Percentiles rank a stretch among this genome's conserved stretches.
These are phyloP conservation scores for Okamejei kenojei DNA, from an alignment of 2,797 vertebrate species.

Conservation along the genomic window DNA sequence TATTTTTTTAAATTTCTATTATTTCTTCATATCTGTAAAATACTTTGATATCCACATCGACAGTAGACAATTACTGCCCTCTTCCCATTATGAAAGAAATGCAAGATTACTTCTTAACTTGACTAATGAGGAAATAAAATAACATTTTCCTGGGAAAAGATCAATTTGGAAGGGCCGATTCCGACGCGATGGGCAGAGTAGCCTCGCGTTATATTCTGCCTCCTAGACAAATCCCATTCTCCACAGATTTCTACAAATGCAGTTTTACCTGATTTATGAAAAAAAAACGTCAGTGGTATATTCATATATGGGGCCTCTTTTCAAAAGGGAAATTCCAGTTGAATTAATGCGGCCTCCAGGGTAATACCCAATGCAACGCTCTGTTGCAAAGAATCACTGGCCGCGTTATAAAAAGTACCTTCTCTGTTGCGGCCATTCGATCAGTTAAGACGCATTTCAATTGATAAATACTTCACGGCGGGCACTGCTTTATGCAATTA, in stretches of 20 bases:
- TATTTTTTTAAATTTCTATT: background rate
- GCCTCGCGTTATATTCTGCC: background rate
- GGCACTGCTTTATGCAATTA: background rate
- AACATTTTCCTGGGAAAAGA: background rate
- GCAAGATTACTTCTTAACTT: background rate
- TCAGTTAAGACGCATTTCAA: background rate
- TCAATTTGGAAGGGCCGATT: background rate
- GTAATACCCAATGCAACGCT: background rate
- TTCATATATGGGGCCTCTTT: background rate
- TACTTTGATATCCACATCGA: background rate
- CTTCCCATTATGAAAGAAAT: background rate
- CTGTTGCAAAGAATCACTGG: background rate
- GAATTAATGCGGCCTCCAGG: background rate
- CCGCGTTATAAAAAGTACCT: background rate
- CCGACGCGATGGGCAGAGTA: background rate
- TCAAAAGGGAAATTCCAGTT: background rate
- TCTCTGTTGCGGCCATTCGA: background rate
- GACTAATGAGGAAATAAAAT: background rate
- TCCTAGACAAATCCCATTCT: background rate
- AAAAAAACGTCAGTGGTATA: background rate
- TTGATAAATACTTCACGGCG: background rate
- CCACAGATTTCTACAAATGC: background rate
- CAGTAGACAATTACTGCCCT: background rate
- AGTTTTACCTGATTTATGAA: background rate
- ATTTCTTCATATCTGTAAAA: background rate